A percentile compares a stretch with the other conserved stretches of the same genome.
These are phyloP conservation scores for Uloborus diversus DNA, from an alignment of 1,140 invertebrate species.

Conservation along the genomic window DNA sequence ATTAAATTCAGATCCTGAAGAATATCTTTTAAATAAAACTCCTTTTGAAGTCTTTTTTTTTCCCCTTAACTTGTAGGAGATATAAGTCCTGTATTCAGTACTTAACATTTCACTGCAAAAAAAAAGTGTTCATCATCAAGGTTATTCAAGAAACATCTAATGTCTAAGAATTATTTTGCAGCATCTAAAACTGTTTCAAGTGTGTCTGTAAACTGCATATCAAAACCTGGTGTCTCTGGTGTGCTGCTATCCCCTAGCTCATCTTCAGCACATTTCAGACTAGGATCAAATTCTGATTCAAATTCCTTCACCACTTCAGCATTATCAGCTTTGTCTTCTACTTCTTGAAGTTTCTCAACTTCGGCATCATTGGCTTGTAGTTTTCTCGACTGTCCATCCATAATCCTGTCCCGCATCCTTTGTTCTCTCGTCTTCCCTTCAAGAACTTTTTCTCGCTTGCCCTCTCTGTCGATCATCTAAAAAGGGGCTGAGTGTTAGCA, in stretches of 20 bases:
- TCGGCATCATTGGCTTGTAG: neutral
- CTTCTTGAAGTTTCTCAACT: neutral
- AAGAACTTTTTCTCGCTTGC: slow-evolving; percentile 23
- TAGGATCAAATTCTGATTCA: neutral
- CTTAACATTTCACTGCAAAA: too few relatives aligned
- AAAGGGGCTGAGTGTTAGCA: neutral
- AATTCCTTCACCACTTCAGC: slow-evolving; percentile 8
- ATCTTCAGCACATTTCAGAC: neutral
- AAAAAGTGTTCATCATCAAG: too few relatives aligned
- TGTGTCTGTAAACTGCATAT: slow-evolving; percentile 11
- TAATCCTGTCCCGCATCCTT: neutral
- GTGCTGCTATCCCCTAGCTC: slow-evolving; percentile 1
- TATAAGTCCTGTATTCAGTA: too few relatives aligned
- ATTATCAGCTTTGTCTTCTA: slow-evolving; percentile 5
- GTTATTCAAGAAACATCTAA: too few relatives aligned
- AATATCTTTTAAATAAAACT: too few relatives aligned
- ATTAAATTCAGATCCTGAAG: too few relatives aligned
- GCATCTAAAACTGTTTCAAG: neutral
- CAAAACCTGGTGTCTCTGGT: slow-evolving; percentile 14
- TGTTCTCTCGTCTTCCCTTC: slow-evolving; percentile 37
- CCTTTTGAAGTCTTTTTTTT: too few relatives aligned
- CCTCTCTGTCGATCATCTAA: slow-evolving; percentile 41
- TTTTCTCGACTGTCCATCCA: neutral
- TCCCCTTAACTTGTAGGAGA: too few relatives aligned
- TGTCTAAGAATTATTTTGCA: too few relatives aligned